Percentiles rank a stretch among this genome's conserved stretches.
phyloP scores from a whole-genome alignment of 2,113 vertebrate genomes.

The Carassius carassius region DNA sequence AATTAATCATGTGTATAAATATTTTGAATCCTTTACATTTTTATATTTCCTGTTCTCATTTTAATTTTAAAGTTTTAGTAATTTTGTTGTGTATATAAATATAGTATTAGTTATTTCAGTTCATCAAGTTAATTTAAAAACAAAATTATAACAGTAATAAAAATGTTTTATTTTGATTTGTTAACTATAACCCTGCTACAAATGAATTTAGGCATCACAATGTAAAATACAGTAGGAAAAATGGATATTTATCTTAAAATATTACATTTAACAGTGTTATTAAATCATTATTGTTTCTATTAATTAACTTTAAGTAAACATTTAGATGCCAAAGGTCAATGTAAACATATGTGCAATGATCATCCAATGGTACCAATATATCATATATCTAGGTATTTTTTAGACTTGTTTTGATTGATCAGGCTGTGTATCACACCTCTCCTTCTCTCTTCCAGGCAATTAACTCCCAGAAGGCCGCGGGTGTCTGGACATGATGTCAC shows the following conservation, averaged over 20 bases:
- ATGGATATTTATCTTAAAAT: not conserved
- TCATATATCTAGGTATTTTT: not conserved
- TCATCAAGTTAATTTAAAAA: too few relatives aligned
- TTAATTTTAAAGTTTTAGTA: too few relatives aligned
- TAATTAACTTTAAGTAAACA: not conserved
- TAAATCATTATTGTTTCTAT: not conserved
- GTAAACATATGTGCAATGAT: not conserved
- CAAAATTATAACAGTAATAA: too few relatives aligned
- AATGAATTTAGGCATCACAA: not conserved
- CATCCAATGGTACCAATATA: not conserved
- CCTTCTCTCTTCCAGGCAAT: not conserved
- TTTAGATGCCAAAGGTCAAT: not conserved
- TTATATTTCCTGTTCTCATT: too few relatives aligned
- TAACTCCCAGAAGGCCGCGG: slow-evolving; percentile 16
- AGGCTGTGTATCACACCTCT: not conserved
- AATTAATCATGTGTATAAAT: too few relatives aligned
- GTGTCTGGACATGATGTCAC: slow-evolving; percentile 46
- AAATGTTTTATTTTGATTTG: too few relatives aligned
- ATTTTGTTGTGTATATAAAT: too few relatives aligned
- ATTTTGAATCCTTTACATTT: too few relatives aligned
- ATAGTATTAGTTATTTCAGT: too few relatives aligned
- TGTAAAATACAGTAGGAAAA: not conserved
- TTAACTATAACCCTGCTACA: not conserved
- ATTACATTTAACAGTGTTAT: not conserved
- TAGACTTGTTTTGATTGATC: not conserved